Percentiles rank a stretch among this genome's conserved stretches.
Evolutionary conservation across 1,140 invertebrate species (phyloP).

Genomic region (Zaprionus lachaisei): DNA sequence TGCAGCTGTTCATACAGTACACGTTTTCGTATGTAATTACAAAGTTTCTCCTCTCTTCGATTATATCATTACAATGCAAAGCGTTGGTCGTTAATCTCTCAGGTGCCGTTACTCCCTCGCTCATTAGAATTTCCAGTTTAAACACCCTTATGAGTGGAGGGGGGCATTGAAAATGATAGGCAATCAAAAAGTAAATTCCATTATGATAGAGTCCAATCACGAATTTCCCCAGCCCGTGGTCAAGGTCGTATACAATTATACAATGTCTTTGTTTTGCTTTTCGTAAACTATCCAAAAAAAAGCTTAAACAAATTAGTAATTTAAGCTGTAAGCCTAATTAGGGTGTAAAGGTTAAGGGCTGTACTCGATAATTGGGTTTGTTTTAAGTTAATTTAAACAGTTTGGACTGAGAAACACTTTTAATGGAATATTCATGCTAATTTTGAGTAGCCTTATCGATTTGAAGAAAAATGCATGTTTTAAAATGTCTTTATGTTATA

Average conservation of each 20-base stretch:
- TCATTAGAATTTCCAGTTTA: slow-evolving; percentile 29
- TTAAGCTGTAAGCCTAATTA: too few relatives aligned
- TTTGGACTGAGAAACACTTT: neutral
- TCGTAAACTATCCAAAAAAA: neutral
- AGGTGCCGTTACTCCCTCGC: slow-evolving; percentile 37
- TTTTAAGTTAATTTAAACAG: neutral
- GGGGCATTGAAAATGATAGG: slow-evolving; percentile 19
- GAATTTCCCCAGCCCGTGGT: neutral
- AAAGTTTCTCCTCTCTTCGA: slow-evolving; percentile 7
- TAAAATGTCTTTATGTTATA: neutral
- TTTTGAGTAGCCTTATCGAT: neutral
- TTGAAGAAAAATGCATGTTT: neutral
- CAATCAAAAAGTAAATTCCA: slow-evolving; percentile 17
- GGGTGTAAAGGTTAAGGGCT: too few relatives aligned
- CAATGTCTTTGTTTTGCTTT: neutral
- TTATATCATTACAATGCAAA: neutral
- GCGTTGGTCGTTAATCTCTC: slow-evolving; percentile 20
- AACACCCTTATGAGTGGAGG: neutral
- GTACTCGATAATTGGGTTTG: neutral
- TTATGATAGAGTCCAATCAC: neutral
- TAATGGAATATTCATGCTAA: neutral
- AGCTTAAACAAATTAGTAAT: neutral
- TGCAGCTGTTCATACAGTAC: slow-evolving; percentile 19
- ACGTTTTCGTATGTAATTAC: neutral
- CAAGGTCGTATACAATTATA: neutral